Conservation (phyloP, 1,140 invertebrate genomes). For the Frieseomelitta varia region DNA sequence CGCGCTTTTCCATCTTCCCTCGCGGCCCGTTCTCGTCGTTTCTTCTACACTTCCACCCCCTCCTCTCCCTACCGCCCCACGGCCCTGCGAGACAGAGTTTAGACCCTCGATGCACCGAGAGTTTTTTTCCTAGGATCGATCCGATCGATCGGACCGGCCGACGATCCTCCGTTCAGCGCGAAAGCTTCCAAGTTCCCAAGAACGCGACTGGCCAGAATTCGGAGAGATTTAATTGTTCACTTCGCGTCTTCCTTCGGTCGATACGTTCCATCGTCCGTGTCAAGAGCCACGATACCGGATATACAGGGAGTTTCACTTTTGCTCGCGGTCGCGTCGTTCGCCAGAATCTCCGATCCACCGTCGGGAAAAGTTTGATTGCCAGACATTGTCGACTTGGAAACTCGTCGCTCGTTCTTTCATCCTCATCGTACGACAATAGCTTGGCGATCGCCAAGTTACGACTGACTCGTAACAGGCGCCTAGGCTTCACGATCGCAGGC, state of each 20-base stretch:
- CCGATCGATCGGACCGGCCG: neutral
- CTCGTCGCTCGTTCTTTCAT: constrained; percentile 24
- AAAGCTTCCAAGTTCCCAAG: neutral
- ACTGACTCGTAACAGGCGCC: constrained; percentile 14
- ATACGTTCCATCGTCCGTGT: neutral
- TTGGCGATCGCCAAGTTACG: constrained; percentile 22
- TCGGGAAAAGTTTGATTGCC: constrained; percentile 37
- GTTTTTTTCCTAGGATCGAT: neutral
- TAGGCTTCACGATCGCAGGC: neutral
- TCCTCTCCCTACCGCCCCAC: too few species aligned
- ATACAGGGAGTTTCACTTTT: neutral
- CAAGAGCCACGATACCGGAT: neutral
- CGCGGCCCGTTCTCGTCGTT: neutral
- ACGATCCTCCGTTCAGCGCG: neutral
- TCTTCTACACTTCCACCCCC: too few species aligned
- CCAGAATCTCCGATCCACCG: neutral
- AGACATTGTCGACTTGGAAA: constrained; percentile 18
- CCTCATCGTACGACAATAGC: constrained; percentile 22
- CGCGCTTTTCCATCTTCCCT: constrained; percentile 5
- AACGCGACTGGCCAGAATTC: neutral
- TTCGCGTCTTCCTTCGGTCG: neutral
- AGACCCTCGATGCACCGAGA: too few species aligned
- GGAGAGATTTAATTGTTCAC: neutral
- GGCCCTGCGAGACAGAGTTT: neutral
- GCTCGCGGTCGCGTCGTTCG: constrained; percentile 9